Base-by-base conservation (phyloP, 2,113 vertebrate species). In the Symphodus melops region DNA sequence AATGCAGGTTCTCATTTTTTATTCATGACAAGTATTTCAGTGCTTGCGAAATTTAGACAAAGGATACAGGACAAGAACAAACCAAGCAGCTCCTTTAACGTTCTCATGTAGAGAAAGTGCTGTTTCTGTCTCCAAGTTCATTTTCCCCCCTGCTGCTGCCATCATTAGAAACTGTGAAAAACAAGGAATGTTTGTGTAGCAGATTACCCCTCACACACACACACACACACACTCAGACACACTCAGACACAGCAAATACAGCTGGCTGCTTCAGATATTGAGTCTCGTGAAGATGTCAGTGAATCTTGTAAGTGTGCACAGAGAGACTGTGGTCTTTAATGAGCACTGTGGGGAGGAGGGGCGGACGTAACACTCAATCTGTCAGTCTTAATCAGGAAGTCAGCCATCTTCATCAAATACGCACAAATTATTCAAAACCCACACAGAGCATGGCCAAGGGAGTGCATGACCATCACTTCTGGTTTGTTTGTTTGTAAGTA, bases 401-500 rank as follows among this genome's bases (percentile, higher is more conserved):
- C 77, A 72, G 71, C 36, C 71, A 53, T 77, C 36, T 19, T 41
- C 21, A 71, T 72, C 53, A 55, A 56, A 8, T 5, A 33, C 53
- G 46, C 52, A 57, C 61, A 71, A 81, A 86, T 83, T 53, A 78
- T 84, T 86, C 4, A 70, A 42, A 67, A 14, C 39, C 55, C 49
- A 78, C 53, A 66, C 13, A 62, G 37, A 14, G 44, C 36, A 28
- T 6, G 33, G 20, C 17, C 9, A n/a, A 49, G 56, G 55, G n/a
- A 56, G 19, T 44, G 17, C 4, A 39, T 17, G 16, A 21, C n/a
- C 66, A 23, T 68, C 17, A 57, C n/a, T 42, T 17, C 10, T 44
- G 4, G 13, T 11, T 14, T 60, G 11, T 11, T 41, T 5, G 10
- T 48, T 10, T 3, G 2, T 46, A 51, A 41, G 48, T 11, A 33